phyloP scores from a whole-genome alignment of 2,113 vertebrate genomes.

The Lipophrys pholis region DNA sequence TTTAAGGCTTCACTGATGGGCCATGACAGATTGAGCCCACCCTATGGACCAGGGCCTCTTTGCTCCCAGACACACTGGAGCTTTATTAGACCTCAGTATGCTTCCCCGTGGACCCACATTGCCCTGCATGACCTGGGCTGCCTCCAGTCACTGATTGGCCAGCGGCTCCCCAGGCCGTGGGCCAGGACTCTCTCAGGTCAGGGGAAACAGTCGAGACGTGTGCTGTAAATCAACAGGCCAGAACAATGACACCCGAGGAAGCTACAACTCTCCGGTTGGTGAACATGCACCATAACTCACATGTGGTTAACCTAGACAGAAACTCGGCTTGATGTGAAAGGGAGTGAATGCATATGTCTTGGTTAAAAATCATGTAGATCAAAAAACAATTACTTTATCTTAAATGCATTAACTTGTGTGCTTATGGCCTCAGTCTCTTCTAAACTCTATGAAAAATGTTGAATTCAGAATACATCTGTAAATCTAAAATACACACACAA shows the following conservation, averaged over 20 bases:
- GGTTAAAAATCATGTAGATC: slow-evolving; percentile 10
- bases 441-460: slow-evolving; percentile 12
- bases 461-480: slow-evolving; percentile 31
- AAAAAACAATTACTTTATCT: slow-evolving; percentile 32
- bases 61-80: slow-evolving; percentile 56
- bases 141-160: slow-evolving; percentile 26
- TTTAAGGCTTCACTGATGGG: slow-evolving; percentile 56
- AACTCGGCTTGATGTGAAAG: slow-evolving; percentile 1
- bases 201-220: slow-evolving; percentile 21
- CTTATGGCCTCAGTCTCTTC: slow-evolving; percentile 3
- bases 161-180: background rate
- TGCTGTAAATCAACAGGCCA: slow-evolving; percentile 64
- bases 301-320: slow-evolving; percentile 53
- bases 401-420: slow-evolving; percentile 37
- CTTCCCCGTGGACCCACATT: slow-evolving; percentile 53
- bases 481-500: slow-evolving; percentile 32
- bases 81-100: slow-evolving; percentile 62
- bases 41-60: slow-evolving; percentile 51
- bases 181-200: slow-evolving; percentile 14
- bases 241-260: slow-evolving; percentile 64
- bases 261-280: slow-evolving; percentile 61
- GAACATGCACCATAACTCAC: slow-evolving; percentile 65
- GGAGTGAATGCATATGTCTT: slow-evolving; percentile 1
- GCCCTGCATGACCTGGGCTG: slow-evolving; percentile 46
- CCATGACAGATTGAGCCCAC: slow-evolving; percentile 69